Conservation (phyloP, 2,888 invertebrate species). For the Sarcophaga subvicina region DNA sequence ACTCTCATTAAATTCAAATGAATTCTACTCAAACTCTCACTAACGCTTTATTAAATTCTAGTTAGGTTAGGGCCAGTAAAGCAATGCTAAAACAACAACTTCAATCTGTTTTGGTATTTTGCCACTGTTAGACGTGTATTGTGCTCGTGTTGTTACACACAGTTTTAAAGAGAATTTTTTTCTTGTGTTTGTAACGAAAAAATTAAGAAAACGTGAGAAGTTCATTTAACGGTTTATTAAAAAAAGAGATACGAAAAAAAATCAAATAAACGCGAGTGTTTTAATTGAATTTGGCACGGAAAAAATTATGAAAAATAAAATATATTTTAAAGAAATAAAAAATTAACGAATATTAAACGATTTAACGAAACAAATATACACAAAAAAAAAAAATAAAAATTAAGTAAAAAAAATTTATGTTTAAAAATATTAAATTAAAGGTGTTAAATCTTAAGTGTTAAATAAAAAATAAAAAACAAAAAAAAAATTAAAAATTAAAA, state of each 20-base stretch:
- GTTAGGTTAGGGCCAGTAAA: constrained; percentile 36
- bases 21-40: constrained; percentile 57
- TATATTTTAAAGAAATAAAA: neutral
- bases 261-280: constrained; percentile 16
- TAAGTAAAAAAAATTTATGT: neutral
- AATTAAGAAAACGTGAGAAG: constrained; percentile 13
- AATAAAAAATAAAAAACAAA: no score
- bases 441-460: no score
- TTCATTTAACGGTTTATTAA: constrained; percentile 31
- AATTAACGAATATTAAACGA: constrained; percentile 1
- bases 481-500: no score
- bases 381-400: neutral
- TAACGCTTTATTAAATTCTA: constrained; percentile 49
- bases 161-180: neutral
- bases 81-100: constrained; percentile 40
- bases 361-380: neutral
- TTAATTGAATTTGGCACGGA: neutral
- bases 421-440: no score
- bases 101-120: constrained; percentile 60
- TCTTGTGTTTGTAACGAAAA: neutral
- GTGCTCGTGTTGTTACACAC: neutral
- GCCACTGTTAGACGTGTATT: constrained; percentile 44
- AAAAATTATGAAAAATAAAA: neutral
- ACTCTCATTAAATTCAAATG: constrained; percentile 51
- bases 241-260: neutral